Percentiles rank a stretch among this genome's conserved stretches.
Conservation (phyloP, 1,140 invertebrate species). For the Hermatobates lingyangjiaoensis region DNA sequence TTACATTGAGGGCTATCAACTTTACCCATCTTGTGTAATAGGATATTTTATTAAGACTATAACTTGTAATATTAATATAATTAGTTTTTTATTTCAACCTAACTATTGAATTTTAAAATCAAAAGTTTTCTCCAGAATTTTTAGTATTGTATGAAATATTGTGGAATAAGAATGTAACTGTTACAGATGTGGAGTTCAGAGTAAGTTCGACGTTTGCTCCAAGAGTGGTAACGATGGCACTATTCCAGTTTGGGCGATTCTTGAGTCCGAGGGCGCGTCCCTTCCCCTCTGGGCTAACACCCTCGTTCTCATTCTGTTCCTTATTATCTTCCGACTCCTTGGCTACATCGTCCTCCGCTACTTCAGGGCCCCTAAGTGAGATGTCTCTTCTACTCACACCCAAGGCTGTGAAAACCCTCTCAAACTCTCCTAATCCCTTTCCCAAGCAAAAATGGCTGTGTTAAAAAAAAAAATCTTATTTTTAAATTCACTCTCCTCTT, state of each 20-base stretch:
- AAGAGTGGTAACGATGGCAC: conserved; percentile 33
- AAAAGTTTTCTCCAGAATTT: no score
- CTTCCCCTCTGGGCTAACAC: conserved; percentile 58
- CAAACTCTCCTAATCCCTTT: no score
- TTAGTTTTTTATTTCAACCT: background rate
- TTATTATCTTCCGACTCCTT: conserved; percentile 48
- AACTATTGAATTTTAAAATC: background rate
- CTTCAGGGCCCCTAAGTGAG: conserved; percentile 37
- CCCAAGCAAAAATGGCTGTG: no score
- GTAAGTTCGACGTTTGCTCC: conserved; percentile 43
- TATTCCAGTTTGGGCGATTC: conserved; percentile 47
- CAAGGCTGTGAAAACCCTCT: no score
- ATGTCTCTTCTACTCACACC: no score
- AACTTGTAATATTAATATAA: no score
- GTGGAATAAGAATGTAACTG: background rate
- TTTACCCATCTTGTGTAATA: no score
- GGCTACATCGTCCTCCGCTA: conserved; percentile 58
- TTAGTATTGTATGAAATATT: background rate
- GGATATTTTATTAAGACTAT: no score
- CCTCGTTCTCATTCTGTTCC: conserved; percentile 47
- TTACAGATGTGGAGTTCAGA: conserved; percentile 43
- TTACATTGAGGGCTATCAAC: no score
- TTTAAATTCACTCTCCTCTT: no score
- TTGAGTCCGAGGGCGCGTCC: conserved; percentile 36
- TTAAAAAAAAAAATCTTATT: no score